phyloP scores from a whole-genome alignment of 2,888 invertebrate genomes.

The Pseudoips prasinana region DNA sequence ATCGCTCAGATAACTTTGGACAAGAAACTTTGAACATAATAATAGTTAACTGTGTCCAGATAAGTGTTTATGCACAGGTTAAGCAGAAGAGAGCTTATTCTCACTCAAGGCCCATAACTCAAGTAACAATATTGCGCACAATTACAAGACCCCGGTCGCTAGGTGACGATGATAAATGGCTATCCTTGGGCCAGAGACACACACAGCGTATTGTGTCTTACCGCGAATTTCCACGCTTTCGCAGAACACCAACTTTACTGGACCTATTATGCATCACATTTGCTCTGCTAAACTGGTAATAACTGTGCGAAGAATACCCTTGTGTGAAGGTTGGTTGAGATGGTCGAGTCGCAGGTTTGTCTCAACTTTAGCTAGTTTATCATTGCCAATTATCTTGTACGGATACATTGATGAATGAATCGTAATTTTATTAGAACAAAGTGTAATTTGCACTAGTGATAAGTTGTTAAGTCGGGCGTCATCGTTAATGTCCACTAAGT shows the following conservation, averaged over 20 bases:
- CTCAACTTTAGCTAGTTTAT: too few relatives aligned
- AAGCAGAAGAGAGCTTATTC: slow-evolving; percentile 65
- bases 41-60: too few relatives aligned
- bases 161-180: slow-evolving; percentile 77
- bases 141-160: slow-evolving; percentile 68
- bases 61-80: slow-evolving; percentile 34
- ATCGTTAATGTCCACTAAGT: slow-evolving; percentile 41
- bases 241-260: slow-evolving; percentile 28
- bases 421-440: slow-evolving; percentile 27
- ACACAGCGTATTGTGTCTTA: slow-evolving; percentile 45
- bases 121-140: slow-evolving; percentile 76
- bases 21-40: too few relatives aligned
- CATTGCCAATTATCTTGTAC: slow-evolving; percentile 44
- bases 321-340: slow-evolving; percentile 18
- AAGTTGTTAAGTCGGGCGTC: slow-evolving; percentile 18
- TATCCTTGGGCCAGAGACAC: slow-evolving; percentile 65
- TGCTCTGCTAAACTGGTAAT: slow-evolving; percentile 24
- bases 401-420: slow-evolving; percentile 45
- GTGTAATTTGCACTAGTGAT: slow-evolving; percentile 35
- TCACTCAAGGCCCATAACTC: slow-evolving; percentile 63
- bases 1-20: too few relatives aligned
- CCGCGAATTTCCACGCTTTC: slow-evolving; percentile 35
- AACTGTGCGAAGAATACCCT: slow-evolving; percentile 23
- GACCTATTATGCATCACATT: slow-evolving; percentile 26
- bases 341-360: slow-evolving; percentile 28